Base-by-base conservation (phyloP, 2,113 vertebrate species). In the Bos indicus region DNA sequence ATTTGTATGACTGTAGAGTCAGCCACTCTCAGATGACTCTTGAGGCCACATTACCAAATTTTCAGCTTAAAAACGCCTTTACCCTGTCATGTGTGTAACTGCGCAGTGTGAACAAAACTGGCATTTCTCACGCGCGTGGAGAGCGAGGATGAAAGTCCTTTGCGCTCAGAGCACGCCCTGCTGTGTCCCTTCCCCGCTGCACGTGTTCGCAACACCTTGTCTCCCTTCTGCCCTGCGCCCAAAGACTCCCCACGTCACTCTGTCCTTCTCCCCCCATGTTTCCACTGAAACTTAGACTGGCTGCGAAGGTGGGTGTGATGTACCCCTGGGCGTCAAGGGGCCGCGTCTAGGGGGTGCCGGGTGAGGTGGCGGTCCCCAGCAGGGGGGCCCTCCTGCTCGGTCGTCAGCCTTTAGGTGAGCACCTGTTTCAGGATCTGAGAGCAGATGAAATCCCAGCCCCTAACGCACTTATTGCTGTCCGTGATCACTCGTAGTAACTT, bases 221-320 rank as follows among this genome's bases (percentile, higher is more conserved):
- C 7, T 62, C 3, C 64, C 30, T 57, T 30, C 30, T 0, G 33
- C 10, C 25, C 2, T 0, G 26, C 7, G 90, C 94, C 97, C 0
- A 0, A 94, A 92, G 97, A 87, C 96, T 98, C 98, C 98, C 97
- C 3, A 98, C 94, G 98, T 98, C 78, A 11, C 82, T 98, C 98
- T 98, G 95, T 98, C 98, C 98, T 98, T 97, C 71, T 98, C 97
- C 97, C 97, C 97, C 97, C 97, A 98, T 97, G 98, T 98, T 98
- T 98, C 98, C 96, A 93, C 96, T 64, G 91, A 97, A 86, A 92
- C 87, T 97, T 97, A 90, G 98, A 97, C 88, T 97, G 93, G 97
- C 93, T 92, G 96, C 96, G 96, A 98, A 97, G 98, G 97, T 96
- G 95, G 97, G 97, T 43, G 94, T 95, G 98, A 97, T 97, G 97